phyloP scores from a whole-genome alignment of 2,113 vertebrate genomes.

The Rhabdomys dilectus region DNA sequence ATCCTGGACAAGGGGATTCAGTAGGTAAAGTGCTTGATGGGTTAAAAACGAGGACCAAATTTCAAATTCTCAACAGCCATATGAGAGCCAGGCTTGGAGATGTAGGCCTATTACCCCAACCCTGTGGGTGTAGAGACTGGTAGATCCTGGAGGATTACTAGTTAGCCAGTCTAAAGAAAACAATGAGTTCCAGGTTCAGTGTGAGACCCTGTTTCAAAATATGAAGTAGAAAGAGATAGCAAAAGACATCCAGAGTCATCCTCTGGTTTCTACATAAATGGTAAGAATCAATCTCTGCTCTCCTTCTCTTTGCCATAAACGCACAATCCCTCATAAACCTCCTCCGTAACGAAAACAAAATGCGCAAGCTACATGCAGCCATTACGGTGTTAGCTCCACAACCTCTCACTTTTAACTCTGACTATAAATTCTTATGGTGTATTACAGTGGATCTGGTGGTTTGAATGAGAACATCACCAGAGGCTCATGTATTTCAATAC shows the following conservation, averaged over 20 bases:
- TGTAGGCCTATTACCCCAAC: not conserved
- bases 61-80: not conserved
- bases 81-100: not conserved
- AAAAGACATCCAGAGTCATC: not conserved
- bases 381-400: not conserved
- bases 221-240: not conserved
- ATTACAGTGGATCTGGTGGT: not conserved
- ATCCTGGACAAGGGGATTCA: not conserved
- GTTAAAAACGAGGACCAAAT: not conserved
- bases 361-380: not conserved
- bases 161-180: not conserved
- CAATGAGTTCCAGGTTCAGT: not conserved
- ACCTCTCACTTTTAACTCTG: constrained; percentile 55
- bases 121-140: not conserved
- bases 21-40: not conserved
- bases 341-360: not conserved
- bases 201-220: not conserved
- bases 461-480: not conserved
- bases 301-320: not conserved
- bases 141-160: not conserved
- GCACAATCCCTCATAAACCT: too few relatives aligned
- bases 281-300: not conserved
- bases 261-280: not conserved
- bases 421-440: constrained; percentile 17
- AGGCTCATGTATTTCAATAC: not conserved